Base-by-base conservation (phyloP, 2,888 invertebrate species). In the Agrochola litura region DNA sequence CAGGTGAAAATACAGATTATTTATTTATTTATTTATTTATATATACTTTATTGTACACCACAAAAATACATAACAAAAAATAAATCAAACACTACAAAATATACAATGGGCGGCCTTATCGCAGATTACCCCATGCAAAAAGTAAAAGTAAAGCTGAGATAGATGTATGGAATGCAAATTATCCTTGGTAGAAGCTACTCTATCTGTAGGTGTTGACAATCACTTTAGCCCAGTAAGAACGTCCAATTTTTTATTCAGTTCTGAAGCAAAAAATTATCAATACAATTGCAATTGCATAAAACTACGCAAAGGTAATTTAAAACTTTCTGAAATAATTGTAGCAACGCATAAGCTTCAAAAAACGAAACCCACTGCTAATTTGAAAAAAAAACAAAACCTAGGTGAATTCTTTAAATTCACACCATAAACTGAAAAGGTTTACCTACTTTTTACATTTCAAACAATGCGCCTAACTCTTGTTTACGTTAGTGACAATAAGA, bases 401-500 rank as follows among this genome's bases (percentile, higher is more conserved):
- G 84, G 83, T 87, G 67, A 84, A 85, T 87, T 88, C 76, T 85
- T 22, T 52, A 61, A 73, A 25, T 37, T 63, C 5, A 74, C 64
- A 73, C 58, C 64, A 76, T 30, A 73, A 77, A 78, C 73, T 72
- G 83, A 85, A 85, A 85, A 85, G 82, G 83, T 83, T 66, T 77
- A 58, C 0, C 14, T 60, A 56, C 65, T 82, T 87, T 88, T 84
- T 77, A 83, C 71, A 85, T 84, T 81, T 73, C 76, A 75, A 86
- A 93, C 90, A 94, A 93, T 90, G 87, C 79, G 64, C 73, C 75
- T 80, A 91, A 92, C 91, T 90, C 90, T 93, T 95, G 94, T 95
- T 95, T 94, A 93, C 90, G 88, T 90, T 92, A 81, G 90, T 89
- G 90, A 94, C 92, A 91, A 92, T 92, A 93, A 89, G 89, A 91